phyloP scores from a whole-genome alignment of 2,797 vertebrate genomes.

The Urocyon cinereoargenteus region DNA sequence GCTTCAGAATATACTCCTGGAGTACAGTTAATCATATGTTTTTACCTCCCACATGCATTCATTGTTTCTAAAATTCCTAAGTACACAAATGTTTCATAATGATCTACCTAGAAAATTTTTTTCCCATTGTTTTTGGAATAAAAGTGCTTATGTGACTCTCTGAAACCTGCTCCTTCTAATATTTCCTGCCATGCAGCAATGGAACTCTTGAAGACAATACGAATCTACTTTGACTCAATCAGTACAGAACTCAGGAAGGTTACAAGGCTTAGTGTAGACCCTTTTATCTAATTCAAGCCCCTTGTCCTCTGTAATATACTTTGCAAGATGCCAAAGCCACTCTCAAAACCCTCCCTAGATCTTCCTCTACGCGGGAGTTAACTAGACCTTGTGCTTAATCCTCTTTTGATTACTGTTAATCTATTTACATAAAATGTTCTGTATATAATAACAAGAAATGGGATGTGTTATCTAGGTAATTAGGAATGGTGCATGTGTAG shows the following conservation, averaged over 20 bases:
- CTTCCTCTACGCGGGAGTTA: background rate
- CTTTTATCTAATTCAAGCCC: background rate
- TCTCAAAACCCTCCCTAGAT: background rate
- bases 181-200: background rate
- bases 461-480: background rate
- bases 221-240: background rate
- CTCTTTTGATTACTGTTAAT: background rate
- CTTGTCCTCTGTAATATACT: background rate
- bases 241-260: background rate
- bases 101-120: background rate
- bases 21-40: background rate
- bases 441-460: background rate
- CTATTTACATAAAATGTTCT: background rate
- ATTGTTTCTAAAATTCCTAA: background rate
- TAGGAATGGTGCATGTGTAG: background rate
- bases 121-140: background rate
- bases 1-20: background rate
- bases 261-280: background rate
- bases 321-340: background rate
- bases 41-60: background rate
- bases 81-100: background rate
- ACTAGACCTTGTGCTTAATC: background rate
- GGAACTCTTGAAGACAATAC: background rate
- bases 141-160: background rate
- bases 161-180: background rate